A percentile compares a stretch with the other conserved stretches of the same genome.
Evolutionary conservation across 2,113 vertebrate species (phyloP).

Genomic region (Nesoenas mayeri): DNA sequence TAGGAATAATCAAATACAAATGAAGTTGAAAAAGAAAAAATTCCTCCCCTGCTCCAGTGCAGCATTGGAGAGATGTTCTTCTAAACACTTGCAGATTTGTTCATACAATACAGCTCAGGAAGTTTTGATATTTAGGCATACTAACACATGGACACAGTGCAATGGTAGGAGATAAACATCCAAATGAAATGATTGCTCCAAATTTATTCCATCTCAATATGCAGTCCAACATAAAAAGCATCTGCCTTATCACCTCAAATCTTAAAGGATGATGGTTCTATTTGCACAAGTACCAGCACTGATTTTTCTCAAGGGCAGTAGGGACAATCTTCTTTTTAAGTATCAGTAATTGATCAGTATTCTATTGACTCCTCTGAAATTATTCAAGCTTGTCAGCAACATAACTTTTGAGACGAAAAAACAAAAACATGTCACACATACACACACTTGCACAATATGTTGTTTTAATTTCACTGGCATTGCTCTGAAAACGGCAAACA

Average conservation of each 20-base stretch:
- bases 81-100: neutral
- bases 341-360: neutral
- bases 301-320: neutral
- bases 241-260: neutral
- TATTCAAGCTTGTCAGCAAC: neutral
- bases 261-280: accelerated
- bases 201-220: neutral
- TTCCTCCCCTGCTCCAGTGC: neutral
- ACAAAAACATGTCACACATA: neutral
- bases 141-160: neutral
- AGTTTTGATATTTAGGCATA: neutral
- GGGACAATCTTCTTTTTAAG: neutral
- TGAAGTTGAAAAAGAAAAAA: neutral
- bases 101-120: neutral
- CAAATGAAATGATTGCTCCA: neutral
- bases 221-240: neutral
- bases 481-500: neutral
- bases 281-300: neutral
- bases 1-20: neutral
- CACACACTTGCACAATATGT: neutral
- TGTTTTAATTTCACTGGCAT: neutral
- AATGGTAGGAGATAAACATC: neutral
- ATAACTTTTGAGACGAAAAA: neutral
- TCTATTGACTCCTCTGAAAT: neutral
- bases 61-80: neutral